Conservation (phyloP, 1,140 invertebrate species). For the Chironomus striatipennis region DNA sequence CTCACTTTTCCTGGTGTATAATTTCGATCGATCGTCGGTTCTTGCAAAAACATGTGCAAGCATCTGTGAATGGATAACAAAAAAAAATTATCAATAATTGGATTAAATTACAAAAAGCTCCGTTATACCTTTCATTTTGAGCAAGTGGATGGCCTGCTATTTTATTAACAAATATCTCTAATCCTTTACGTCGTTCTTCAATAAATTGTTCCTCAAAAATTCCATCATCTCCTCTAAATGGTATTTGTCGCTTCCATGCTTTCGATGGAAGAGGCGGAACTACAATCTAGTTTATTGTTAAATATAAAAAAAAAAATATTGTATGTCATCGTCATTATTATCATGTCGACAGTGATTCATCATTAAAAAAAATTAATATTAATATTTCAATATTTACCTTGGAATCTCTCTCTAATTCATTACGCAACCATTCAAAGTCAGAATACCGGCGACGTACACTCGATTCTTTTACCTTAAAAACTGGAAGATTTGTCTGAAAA, state of each 20-base stretch:
- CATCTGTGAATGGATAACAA: slow-evolving; percentile 43
- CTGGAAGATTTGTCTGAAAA: slow-evolving; percentile 96
- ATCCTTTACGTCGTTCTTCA: slow-evolving; percentile 93
- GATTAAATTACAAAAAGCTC: no score
- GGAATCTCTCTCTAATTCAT: slow-evolving; percentile 97
- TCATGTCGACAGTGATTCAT: not conserved
- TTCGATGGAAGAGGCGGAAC: slow-evolving; percentile 96
- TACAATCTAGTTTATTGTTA: slow-evolving; percentile 78
- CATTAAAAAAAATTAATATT: no score
- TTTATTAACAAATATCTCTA: slow-evolving; percentile 99
- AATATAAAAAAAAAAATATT: no score
- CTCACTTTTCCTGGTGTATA: slow-evolving; percentile 99
- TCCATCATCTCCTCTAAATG: slow-evolving; percentile 96
- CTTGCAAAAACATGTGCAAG: slow-evolving; percentile 99
- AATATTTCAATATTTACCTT: slow-evolving; percentile 67
- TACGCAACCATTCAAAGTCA: slow-evolving; percentile 99
- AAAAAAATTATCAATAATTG: no score
- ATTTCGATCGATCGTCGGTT: slow-evolving; percentile 95
- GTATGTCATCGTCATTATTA: no score
- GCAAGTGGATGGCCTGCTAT: slow-evolving; percentile 99
- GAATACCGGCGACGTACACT: slow-evolving; percentile 95
- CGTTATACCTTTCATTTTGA: slow-evolving; percentile 91
- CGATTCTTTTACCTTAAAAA: slow-evolving; percentile 99
- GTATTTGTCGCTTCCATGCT: slow-evolving; percentile 96
- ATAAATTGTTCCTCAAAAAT: slow-evolving; percentile 99